phyloP scores from a whole-genome alignment of 2,113 vertebrate species.

The Saguinus imperator region DNA sequence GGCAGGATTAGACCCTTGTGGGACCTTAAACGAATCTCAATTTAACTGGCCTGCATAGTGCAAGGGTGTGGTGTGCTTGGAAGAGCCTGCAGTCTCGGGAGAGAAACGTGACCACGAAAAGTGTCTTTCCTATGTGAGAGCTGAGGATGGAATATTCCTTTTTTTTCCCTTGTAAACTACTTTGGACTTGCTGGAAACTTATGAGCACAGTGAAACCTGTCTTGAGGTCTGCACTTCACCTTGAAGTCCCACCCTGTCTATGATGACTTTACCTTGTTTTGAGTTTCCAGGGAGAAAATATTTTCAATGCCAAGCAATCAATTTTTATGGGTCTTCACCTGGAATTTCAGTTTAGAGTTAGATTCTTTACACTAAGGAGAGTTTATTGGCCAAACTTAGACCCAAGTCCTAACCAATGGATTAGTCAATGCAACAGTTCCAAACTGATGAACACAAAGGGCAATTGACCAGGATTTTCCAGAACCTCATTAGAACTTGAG shows the following conservation, averaged over 20 bases:
- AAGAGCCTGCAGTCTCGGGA: conserved; percentile 47
- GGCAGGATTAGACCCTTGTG: conserved; percentile 57
- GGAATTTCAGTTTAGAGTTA: conserved; percentile 66
- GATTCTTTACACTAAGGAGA: conserved; percentile 66
- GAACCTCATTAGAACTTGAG: conserved; percentile 33
- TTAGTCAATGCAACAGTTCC: conserved; percentile 57
- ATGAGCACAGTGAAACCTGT: conserved; percentile 59
- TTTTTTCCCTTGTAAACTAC: conserved; percentile 38
- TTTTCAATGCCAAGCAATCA: conserved; percentile 64
- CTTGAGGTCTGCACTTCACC: conserved; percentile 61
- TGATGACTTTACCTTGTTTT: conserved; percentile 75
- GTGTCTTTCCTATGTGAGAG: conserved; percentile 62
- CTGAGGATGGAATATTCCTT: conserved; percentile 50
- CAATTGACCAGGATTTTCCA: conserved; percentile 60
- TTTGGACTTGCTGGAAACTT: conserved; percentile 65
- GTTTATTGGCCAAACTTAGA: conserved; percentile 60
- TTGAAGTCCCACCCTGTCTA: conserved; percentile 21
- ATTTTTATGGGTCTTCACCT: conserved; percentile 66
- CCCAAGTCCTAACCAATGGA: conserved; percentile 33
- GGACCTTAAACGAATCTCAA: conserved; percentile 61
- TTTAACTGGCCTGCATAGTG: conserved; percentile 60
- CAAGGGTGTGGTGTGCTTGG: conserved; percentile 62
- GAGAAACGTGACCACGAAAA: conserved; percentile 61
- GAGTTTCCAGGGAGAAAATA: conserved; percentile 64
- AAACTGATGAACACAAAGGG: conserved; percentile 44